A percentile compares a stretch with the other conserved stretches of the same genome.
Conservation (phyloP, 1,140 invertebrate species). For the Papilio helenus region DNA sequence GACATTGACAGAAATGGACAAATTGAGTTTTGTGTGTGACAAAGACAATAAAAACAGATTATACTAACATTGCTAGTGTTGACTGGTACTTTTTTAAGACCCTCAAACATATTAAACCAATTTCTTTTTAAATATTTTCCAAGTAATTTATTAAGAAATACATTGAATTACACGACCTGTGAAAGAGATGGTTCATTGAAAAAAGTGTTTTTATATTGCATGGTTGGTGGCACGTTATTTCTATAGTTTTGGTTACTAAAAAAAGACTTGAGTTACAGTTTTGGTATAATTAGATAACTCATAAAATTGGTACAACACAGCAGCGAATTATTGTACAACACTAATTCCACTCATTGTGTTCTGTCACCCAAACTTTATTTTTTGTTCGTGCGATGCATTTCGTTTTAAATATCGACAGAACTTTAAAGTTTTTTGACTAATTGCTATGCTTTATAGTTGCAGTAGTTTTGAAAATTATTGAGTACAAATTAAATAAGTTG, state of each 20-base stretch:
- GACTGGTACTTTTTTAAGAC: not conserved
- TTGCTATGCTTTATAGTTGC: conserved; percentile 50
- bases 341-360: conserved; percentile 34
- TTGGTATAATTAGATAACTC: not conserved
- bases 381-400: conserved; percentile 41
- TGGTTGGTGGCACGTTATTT: not conserved
- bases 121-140: too few relatives aligned
- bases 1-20: not conserved
- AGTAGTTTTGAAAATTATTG: conserved; percentile 35
- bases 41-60: not conserved
- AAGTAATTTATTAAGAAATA: too few relatives aligned
- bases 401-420: conserved; percentile 35
- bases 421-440: conserved; percentile 29
- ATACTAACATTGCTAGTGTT: not conserved
- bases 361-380: conserved; percentile 35
- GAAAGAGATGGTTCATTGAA: not conserved
- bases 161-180: too few relatives aligned
- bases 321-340: not conserved
- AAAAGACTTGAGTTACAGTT: not conserved
- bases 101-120: not conserved
- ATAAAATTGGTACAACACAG: not conserved
- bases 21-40: not conserved
- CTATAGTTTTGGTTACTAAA: not conserved
- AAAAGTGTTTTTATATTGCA: not conserved
- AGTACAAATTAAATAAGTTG: conserved; percentile 1